These are phyloP conservation scores for Muscicapa adusta DNA, from an alignment of 2,113 vertebrate genomes.

Conservation along the genomic window DNA sequence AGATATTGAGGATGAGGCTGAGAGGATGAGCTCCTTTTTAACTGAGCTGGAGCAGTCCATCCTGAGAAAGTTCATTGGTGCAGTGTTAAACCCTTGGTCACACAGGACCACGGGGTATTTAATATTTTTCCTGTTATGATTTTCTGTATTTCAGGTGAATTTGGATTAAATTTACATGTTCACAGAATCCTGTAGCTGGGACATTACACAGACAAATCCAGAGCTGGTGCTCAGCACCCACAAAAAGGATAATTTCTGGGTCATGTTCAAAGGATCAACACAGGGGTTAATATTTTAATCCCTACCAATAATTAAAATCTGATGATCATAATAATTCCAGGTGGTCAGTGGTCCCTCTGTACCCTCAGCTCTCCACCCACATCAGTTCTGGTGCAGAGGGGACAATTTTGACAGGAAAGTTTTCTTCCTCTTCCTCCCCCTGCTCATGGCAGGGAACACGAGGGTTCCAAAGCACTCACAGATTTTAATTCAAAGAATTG, in stretches of 20 bases:
- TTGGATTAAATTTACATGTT: neutral
- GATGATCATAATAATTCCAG: neutral
- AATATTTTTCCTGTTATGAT: neutral
- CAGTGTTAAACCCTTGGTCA: neutral
- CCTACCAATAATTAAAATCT: neutral
- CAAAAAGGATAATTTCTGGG: neutral
- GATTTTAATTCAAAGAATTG: neutral
- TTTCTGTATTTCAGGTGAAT: neutral
- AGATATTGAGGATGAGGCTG: neutral
- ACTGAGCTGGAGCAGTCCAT: neutral
- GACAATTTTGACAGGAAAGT: neutral
- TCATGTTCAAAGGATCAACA: neutral
- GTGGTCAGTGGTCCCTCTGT: neutral
- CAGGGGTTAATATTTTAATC: neutral
- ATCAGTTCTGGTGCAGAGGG: neutral
- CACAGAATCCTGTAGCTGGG: neutral
- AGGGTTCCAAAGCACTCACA: fast-evolving
- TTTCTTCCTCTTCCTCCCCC: neutral
- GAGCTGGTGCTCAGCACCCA: neutral
- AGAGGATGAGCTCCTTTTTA: neutral
- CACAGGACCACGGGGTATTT: fast-evolving
- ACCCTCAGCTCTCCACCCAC: neutral
- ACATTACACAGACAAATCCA: fast-evolving
- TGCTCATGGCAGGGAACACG: fast-evolving
- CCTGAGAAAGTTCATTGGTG: neutral